These are phyloP conservation scores for Spea multiplicata DNA, from an alignment of 2,113 vertebrate genomes.

Conservation along the genomic window DNA sequence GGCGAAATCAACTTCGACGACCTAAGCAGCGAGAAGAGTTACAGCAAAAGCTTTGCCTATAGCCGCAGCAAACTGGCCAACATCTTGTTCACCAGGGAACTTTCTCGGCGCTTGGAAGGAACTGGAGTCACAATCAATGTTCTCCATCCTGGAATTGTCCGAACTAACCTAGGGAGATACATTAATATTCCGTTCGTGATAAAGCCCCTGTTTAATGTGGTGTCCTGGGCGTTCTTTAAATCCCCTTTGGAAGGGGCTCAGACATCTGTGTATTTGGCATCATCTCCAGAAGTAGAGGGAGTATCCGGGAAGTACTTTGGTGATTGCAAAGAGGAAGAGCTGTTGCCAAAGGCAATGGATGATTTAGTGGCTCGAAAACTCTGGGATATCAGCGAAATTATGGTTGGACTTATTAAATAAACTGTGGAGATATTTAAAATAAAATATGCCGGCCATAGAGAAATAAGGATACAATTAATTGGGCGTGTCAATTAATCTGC, in stretches of 20 bases:
- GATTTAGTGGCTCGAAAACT: conserved; percentile 78
- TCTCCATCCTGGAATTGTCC: conserved; percentile 86
- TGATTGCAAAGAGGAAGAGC: conserved; percentile 83
- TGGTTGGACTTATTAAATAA: conserved; percentile 85
- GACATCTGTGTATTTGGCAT: conserved; percentile 86
- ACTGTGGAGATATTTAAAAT: neutral
- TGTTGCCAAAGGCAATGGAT: conserved; percentile 83
- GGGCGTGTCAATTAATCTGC: no score
- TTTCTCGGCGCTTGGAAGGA: conserved; percentile 76
- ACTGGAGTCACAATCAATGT: conserved; percentile 83
- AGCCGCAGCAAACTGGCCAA: conserved; percentile 94
- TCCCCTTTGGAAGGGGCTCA: conserved; percentile 87
- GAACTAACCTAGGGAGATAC: conserved; percentile 85
- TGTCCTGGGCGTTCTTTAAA: conserved; percentile 85
- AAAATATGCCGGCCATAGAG: neutral
- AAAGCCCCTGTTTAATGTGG: conserved; percentile 81
- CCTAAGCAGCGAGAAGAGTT: conserved; percentile 83
- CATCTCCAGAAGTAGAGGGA: conserved; percentile 82
- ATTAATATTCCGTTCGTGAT: conserved; percentile 82
- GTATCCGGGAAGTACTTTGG: conserved; percentile 89
- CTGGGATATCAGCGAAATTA: conserved; percentile 88
- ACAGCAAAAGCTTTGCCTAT: conserved; percentile 86
- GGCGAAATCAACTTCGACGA: conserved; percentile 93
- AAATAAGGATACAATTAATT: neutral
- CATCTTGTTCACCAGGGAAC: conserved; percentile 82